These are phyloP conservation scores for Cacoxenus indagator DNA, from an alignment of 2,888 invertebrate species.

Conservation along the genomic window DNA sequence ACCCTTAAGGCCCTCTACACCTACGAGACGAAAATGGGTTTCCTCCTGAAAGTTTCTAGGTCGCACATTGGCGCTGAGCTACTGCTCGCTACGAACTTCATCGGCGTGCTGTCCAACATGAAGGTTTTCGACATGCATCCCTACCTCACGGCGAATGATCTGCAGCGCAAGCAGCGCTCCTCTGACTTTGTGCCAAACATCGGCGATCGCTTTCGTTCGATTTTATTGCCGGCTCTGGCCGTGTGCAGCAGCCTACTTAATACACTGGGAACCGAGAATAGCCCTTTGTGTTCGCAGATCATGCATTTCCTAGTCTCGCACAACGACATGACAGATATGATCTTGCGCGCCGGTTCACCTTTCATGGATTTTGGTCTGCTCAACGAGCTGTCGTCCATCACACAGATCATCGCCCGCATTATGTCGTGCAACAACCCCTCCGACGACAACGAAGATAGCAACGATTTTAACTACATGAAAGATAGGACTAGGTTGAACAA, in stretches of 20 bases:
- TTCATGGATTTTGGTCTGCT: constrained; percentile 78
- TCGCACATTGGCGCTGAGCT: constrained; percentile 78
- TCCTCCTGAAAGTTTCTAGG: constrained; percentile 80
- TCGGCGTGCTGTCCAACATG: constrained; percentile 78
- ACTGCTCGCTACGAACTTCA: constrained; percentile 74
- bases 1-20: constrained; percentile 84
- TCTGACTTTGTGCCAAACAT: constrained; percentile 75
- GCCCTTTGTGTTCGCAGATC: constrained; percentile 85
- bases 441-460: constrained; percentile 11
- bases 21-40: constrained; percentile 89
- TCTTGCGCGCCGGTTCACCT: constrained; percentile 80
- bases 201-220: constrained; percentile 83
- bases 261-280: constrained; percentile 86
- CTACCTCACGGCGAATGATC: constrained; percentile 72
- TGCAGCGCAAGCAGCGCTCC: constrained; percentile 49
- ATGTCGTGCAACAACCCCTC: no score
- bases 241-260: constrained; percentile 86
- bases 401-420: constrained; percentile 81
- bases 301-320: constrained; percentile 85
- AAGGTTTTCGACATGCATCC: constrained; percentile 81
- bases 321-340: constrained; percentile 83
- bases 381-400: constrained; percentile 82
- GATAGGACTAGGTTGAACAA: constrained; percentile 42
- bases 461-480: constrained; percentile 30
- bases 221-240: constrained; percentile 84